Base-by-base conservation (phyloP, 37 sponge, comb jelly and placozoan genomes). In the Haliclona indistincta region DNA sequence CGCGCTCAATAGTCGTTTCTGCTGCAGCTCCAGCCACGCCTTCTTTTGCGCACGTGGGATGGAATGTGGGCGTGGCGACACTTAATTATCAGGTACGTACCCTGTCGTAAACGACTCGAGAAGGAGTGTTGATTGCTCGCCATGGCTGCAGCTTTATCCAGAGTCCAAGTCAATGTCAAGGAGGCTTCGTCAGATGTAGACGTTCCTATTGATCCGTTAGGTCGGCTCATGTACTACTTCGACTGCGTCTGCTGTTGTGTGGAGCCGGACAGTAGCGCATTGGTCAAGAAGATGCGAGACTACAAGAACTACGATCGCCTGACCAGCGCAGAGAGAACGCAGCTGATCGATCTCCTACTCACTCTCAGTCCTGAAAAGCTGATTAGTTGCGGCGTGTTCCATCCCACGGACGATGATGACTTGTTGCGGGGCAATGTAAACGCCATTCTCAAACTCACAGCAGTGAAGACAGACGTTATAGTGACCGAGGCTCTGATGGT, bases 191-290 rank as follows among this genome's bases (percentile, higher is more conserved):
- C 23, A 54, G 1, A 23, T 15, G 6, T 6, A 45, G 69, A 69
- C 36, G 56, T 79, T 25, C 80, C 80, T 25, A 32, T 42, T 19
- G 3, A 47, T 56, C 61, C 58, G 5, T 42, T 69, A 58, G 80
- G 70, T 5, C 68, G 69, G 42, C 70, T 79, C 62, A 79, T 79
- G 80, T 79, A 79, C 49, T 79, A 79, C 29, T 68, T 79, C 28
- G 35, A 69, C 49, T 79, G 80, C 41, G 80, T 79, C 23, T 56
- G 63, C 36, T 33, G 36, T 28, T 79, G 80, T 38, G 49, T 79
- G 40, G 80, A 79, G 63, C 25, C 62, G 0, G 80, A 79, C 10
- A 23, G 32, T 0, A 29, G 23, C 38, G 1, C 37, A 38, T 4
- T 38, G 3, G 37, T 67, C 23, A 54, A 56, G 1, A 67, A 68